phyloP scores from a whole-genome alignment of 2,888 invertebrate genomes.

The Drosophila limbata region DNA sequence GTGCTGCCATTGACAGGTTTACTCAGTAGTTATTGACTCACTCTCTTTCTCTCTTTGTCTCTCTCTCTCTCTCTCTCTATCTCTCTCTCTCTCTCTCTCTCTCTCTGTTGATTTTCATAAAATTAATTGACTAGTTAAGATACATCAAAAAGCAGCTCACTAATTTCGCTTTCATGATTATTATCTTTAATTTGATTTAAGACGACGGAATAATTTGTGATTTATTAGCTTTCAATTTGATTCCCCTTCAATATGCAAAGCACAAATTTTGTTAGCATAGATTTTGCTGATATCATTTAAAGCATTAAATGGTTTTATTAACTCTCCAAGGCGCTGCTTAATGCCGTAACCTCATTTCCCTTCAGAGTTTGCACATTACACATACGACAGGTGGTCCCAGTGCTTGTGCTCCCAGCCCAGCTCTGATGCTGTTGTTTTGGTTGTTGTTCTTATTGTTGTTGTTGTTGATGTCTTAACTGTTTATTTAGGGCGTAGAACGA shows the following conservation, averaged over 20 bases:
- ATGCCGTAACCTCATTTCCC: slow-evolving; percentile 60
- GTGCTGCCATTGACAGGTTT: slow-evolving; percentile 62
- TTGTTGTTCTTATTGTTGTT: slow-evolving; percentile 23
- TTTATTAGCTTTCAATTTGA: not conserved
- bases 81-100: not conserved
- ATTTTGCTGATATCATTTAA: not conserved
- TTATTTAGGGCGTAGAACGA: slow-evolving; percentile 43
- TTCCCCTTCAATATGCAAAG: not conserved
- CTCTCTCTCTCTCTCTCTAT: not conserved
- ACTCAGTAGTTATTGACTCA: slow-evolving; percentile 2
- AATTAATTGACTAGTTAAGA: not conserved
- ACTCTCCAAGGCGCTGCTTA: not conserved
- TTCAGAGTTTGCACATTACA: slow-evolving; percentile 32
- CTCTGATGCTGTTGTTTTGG: not conserved
- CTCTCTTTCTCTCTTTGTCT: not conserved
- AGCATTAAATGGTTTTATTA: slow-evolving; percentile 3
- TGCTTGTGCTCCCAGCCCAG: slow-evolving; percentile 20
- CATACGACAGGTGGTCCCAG: slow-evolving; percentile 52
- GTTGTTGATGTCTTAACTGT: slow-evolving; percentile 23
- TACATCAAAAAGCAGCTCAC: not conserved
- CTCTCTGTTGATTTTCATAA: slow-evolving; percentile 14
- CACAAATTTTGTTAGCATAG: not conserved
- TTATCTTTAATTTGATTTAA: not conserved
- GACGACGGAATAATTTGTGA: slow-evolving; percentile 1
- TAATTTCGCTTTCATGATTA: not conserved